These are phyloP conservation scores for Dasypus novemcinctus DNA, from an alignment of 2,113 vertebrate species.

Conservation along the genomic window DNA sequence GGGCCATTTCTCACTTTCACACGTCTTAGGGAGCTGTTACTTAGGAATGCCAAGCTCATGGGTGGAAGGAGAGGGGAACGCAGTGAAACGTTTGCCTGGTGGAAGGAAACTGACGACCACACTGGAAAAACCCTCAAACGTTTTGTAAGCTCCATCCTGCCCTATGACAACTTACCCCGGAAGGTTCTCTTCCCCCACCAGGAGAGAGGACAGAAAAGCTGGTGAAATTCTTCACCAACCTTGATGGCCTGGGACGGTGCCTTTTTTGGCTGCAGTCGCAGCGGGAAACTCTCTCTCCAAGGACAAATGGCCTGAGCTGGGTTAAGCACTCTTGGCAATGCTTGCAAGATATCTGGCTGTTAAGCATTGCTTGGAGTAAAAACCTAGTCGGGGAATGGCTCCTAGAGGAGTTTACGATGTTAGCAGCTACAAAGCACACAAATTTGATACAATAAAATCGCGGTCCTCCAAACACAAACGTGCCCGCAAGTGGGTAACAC, in stretches of 20 bases:
- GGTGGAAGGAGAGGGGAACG: neutral
- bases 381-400: fast-evolving
- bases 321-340: fast-evolving
- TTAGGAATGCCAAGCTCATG: fast-evolving
- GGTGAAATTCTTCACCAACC: neutral
- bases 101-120: neutral
- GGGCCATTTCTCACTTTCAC: fast-evolving
- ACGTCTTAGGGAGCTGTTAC: neutral
- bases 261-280: too few species aligned
- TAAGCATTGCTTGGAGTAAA: neutral
- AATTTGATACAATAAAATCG: neutral
- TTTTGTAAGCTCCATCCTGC: fast-evolving
- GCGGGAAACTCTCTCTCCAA: fast-evolving
- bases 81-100: neutral
- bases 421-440: neutral
- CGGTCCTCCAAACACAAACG: neutral
- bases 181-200: neutral
- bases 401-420: fast-evolving
- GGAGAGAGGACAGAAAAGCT: neutral
- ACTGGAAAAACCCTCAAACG: neutral
- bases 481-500: fast-evolving
- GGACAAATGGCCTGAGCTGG: neutral
- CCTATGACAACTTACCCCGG: neutral
- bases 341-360: too few species aligned
- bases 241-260: neutral